Percentiles rank a stretch among this genome's conserved stretches.
These are phyloP conservation scores for Typhlomys cinereus DNA, from an alignment of 2,113 vertebrate genomes.

Conservation along the genomic window DNA sequence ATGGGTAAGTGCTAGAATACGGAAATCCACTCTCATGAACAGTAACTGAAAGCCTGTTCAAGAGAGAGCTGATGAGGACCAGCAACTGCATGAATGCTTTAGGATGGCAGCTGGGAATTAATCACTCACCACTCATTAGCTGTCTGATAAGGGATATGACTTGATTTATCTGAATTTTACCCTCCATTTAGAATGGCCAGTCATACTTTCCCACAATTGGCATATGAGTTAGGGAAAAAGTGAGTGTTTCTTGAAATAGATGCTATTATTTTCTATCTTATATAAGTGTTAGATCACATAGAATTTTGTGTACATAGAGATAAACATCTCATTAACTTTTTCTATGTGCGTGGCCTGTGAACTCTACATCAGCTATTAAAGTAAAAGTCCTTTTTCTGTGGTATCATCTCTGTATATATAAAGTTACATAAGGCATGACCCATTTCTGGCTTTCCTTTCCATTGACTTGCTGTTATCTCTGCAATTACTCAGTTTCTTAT, in stretches of 20 bases:
- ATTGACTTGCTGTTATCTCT: background rate
- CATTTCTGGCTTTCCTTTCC: background rate
- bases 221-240: background rate
- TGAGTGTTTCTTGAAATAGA: background rate
- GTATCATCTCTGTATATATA: background rate
- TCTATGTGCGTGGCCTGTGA: background rate
- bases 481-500: background rate
- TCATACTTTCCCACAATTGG: background rate
- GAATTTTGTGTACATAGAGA: background rate
- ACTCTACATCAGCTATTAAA: background rate
- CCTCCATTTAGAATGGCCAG: background rate
- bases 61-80: background rate
- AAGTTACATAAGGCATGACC: background rate
- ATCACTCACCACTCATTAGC: background rate
- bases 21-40: constrained; percentile 1
- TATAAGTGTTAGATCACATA: background rate
- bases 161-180: background rate
- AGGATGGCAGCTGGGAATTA: background rate
- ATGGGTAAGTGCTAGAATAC: background rate
- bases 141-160: background rate
- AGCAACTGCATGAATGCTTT: background rate
- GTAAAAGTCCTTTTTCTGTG: background rate
- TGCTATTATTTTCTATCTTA: background rate
- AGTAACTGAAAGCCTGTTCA: constrained; percentile 11
- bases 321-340: background rate